Percentiles rank a stretch among this genome's conserved stretches.
Conservation (phyloP, 2,113 vertebrate species). For the Ptychochromis oligacanthus region DNA sequence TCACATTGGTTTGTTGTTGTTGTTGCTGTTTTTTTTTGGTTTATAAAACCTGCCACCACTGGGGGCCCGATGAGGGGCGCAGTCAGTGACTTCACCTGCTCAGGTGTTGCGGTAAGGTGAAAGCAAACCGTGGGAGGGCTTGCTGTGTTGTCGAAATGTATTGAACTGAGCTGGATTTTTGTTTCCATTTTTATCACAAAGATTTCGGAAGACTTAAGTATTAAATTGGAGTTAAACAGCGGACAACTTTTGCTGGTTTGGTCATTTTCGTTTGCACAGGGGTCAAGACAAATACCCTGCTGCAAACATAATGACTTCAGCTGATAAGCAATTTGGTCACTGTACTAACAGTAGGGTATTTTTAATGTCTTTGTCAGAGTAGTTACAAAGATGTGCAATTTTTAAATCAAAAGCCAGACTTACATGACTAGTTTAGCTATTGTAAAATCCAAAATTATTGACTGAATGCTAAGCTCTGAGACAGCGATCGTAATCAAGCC, state of each 20-base stretch:
- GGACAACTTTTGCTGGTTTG: neutral
- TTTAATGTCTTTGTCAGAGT: too few species aligned
- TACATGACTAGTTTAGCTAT: neutral
- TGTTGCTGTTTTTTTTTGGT: too few species aligned
- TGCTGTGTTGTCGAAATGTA: too few species aligned
- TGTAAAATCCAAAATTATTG: neutral
- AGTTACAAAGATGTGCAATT: neutral
- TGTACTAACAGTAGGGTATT: neutral
- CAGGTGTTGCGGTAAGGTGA: neutral
- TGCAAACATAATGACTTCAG: neutral
- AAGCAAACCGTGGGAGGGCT: too few species aligned
- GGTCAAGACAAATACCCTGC: too few species aligned
- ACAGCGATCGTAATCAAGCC: neutral
- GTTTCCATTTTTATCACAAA: neutral
- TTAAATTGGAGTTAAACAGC: neutral
- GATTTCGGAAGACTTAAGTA: neutral
- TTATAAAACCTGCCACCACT: neutral
- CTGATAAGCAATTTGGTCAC: neutral
- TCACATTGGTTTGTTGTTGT: too few species aligned
- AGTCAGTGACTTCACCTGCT: neutral
- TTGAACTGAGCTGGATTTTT: neutral
- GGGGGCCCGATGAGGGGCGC: fast-evolving
- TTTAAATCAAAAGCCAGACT: neutral
- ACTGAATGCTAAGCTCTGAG: neutral
- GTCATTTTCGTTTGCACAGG: too few species aligned